These are phyloP conservation scores for Sebastes reedi DNA, from an alignment of 2,797 vertebrate species.

Conservation along the genomic window DNA sequence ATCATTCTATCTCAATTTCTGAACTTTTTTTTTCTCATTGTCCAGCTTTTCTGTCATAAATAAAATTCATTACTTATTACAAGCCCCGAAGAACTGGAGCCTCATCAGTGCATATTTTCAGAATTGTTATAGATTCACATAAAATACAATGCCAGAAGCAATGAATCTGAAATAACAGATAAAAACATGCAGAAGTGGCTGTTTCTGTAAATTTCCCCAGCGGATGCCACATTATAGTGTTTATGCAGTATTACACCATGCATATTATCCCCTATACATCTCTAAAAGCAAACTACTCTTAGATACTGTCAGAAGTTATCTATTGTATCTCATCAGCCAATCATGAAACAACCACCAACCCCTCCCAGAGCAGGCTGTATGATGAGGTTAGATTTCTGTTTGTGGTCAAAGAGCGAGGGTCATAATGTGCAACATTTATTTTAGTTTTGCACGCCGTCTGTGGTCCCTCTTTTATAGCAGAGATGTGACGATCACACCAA, in stretches of 20 bases:
- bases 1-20: neutral
- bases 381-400: neutral
- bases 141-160: conserved; percentile 15
- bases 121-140: conserved; percentile 21
- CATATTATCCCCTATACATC: neutral
- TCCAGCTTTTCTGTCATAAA: neutral
- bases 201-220: conserved; percentile 1
- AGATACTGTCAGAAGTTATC: neutral
- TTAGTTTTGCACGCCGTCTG: neutral
- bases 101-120: conserved; percentile 15
- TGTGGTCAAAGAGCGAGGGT: neutral
- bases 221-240: neutral
- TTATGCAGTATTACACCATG: neutral
- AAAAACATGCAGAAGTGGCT: conserved; percentile 10
- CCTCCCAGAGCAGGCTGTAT: neutral
- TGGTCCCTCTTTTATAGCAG: neutral
- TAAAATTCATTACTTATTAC: neutral
- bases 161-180: conserved; percentile 23
- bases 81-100: neutral
- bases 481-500: neutral
- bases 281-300: neutral
- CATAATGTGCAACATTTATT: neutral
- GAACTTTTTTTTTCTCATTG: neutral
- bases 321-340: neutral
- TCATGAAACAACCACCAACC: neutral